phyloP scores from a whole-genome alignment of 2,113 vertebrate genomes.

The Ceyx melanurus region DNA sequence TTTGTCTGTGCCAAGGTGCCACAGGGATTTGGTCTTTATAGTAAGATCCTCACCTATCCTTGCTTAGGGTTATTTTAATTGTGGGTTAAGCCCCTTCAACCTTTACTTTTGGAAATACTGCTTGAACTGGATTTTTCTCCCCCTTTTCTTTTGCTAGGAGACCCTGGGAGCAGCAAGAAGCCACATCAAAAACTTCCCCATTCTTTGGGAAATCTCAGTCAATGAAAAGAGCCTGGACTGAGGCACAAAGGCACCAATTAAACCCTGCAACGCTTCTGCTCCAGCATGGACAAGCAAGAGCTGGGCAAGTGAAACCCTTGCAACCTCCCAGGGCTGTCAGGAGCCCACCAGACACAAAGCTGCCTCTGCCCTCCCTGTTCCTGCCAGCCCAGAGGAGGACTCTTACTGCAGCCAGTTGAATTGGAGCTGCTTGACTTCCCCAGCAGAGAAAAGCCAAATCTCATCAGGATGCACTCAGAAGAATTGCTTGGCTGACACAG shows the following conservation, averaged over 20 bases:
- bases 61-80: not conserved
- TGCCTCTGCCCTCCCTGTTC: not conserved
- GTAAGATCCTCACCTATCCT: not conserved
- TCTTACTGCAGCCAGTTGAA: not conserved
- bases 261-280: not conserved
- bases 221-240: not conserved
- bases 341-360: not conserved
- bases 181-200: not conserved
- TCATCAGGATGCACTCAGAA: rapidly evolving
- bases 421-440: not conserved
- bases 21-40: not conserved
- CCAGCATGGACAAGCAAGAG: rapidly evolving
- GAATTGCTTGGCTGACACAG: not conserved
- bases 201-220: not conserved
- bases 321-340: not conserved
- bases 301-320: not conserved
- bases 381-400: not conserved
- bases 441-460: not conserved
- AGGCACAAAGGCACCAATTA: not conserved
- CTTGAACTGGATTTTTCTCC: not conserved
- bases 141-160: not conserved
- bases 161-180: not conserved
- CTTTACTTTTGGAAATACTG: not conserved
- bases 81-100: not conserved
- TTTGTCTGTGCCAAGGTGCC: not conserved